These are phyloP conservation scores for Andrena camellia DNA, from an alignment of 2,888 invertebrate species.

Conservation along the genomic window DNA sequence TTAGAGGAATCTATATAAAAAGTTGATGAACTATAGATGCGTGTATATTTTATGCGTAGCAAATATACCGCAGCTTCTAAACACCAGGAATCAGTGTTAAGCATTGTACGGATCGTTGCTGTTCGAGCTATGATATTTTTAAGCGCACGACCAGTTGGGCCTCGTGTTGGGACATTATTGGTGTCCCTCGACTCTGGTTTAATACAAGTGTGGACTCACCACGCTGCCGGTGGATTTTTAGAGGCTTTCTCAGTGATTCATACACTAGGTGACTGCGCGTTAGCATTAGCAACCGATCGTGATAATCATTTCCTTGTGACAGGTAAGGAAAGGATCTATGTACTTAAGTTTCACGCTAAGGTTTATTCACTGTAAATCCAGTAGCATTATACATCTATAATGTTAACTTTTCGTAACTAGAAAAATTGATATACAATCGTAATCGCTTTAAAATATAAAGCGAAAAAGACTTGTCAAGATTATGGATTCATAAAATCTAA, in stretches of 20 bases:
- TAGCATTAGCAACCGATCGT: slow-evolving; percentile 90
- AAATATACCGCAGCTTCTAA: slow-evolving; percentile 10
- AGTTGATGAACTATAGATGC: background rate
- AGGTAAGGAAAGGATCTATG: slow-evolving; percentile 85
- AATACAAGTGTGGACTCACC: slow-evolving; percentile 93
- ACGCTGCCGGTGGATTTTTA: slow-evolving; percentile 90
- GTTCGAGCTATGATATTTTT: slow-evolving; percentile 90
- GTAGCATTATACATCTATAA: background rate
- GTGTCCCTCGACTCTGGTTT: slow-evolving; percentile 91
- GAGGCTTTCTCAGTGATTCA: slow-evolving; percentile 90
- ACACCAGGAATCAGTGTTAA: slow-evolving; percentile 70
- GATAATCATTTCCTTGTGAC: slow-evolving; percentile 91
- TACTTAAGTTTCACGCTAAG: background rate
- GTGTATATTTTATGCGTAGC: slow-evolving; percentile 9
- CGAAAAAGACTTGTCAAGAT: background rate
- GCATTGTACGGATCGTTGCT: slow-evolving; percentile 85
- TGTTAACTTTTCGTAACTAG: background rate
- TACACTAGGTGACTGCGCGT: slow-evolving; percentile 88
- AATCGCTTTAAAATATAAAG: background rate
- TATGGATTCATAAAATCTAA: background rate
- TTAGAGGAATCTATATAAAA: background rate
- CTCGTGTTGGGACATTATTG: slow-evolving; percentile 88
- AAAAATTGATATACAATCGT: background rate
- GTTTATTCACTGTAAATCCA: slow-evolving; percentile 4
- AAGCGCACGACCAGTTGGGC: slow-evolving; percentile 86